These are phyloP conservation scores for Cololabis saira DNA, from an alignment of 2,113 vertebrate genomes.

Conservation along the genomic window DNA sequence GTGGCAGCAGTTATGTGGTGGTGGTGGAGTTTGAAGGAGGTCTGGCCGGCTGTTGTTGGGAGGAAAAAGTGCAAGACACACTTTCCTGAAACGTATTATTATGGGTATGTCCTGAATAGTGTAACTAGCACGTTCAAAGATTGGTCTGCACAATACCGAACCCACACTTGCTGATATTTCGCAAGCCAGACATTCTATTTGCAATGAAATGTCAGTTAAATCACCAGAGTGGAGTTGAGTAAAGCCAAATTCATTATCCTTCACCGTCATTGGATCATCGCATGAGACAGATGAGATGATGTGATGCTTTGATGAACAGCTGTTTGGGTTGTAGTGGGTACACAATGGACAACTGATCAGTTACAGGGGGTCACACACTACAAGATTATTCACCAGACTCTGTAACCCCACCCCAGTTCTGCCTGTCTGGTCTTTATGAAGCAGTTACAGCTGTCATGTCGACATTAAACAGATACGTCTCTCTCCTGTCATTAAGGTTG, in stretches of 20 bases:
- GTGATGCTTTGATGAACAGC: no score
- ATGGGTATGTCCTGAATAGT: not conserved
- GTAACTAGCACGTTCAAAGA: constrained; percentile 1
- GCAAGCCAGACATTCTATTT: rapidly evolving
- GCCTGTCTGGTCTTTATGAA: not conserved
- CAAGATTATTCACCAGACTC: not conserved
- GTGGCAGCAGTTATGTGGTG: constrained; percentile 5
- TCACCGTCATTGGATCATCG: no score
- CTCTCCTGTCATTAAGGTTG: not conserved
- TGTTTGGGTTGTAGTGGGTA: not conserved
- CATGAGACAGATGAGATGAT: no score
- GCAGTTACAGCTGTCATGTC: not conserved
- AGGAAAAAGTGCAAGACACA: not conserved
- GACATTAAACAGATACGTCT: not conserved
- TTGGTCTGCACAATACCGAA: not conserved
- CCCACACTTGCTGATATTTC: not conserved
- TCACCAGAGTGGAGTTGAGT: not conserved
- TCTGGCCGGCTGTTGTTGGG: constrained; percentile 8
- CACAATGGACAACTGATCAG: not conserved
- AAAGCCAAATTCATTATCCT: no score
- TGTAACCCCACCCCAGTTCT: not conserved
- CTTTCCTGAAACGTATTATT: constrained; percentile 4
- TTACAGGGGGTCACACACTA: not conserved
- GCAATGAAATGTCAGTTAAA: not conserved
- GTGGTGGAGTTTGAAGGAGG: constrained; percentile 18